Conservation (phyloP, 2,797 vertebrate genomes). For the Graptemys geographica region DNA sequence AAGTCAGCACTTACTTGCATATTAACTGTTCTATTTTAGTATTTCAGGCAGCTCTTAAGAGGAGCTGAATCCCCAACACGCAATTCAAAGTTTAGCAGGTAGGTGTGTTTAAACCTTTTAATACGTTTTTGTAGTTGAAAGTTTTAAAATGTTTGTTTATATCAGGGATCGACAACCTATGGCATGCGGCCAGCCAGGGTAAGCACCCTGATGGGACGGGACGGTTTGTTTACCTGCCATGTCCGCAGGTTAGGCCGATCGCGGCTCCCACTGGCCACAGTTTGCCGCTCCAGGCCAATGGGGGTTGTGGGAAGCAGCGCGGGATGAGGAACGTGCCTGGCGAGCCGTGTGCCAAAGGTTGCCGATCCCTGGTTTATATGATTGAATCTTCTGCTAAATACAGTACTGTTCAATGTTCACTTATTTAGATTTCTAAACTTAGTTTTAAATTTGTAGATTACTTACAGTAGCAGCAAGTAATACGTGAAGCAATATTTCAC, state of each 20-base stretch:
- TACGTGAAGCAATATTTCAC: fast-evolving
- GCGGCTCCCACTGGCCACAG: no score
- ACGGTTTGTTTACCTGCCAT: no score
- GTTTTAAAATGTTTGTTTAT: not conserved
- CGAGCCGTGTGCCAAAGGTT: no score
- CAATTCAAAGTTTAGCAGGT: slow-evolving; percentile 92
- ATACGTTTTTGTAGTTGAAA: not conserved
- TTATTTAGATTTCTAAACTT: not conserved
- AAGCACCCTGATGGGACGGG: no score
- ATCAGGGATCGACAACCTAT: no score
- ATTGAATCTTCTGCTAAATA: not conserved
- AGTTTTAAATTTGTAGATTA: not conserved
- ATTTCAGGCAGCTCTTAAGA: slow-evolving; percentile 93
- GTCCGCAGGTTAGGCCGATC: no score
- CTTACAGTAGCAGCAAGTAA: not conserved
- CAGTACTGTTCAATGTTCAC: not conserved
- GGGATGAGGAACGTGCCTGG: no score
- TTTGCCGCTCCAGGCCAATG: no score
- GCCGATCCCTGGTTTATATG: not conserved
- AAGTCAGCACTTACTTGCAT: slow-evolving; percentile 19
- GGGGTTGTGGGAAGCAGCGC: no score
- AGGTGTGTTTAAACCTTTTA: slow-evolving; percentile 47
- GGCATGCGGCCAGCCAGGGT: no score
- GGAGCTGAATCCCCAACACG: slow-evolving; percentile 92
- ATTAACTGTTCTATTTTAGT: slow-evolving; percentile 79